Percentiles rank a stretch among this genome's conserved stretches.
Evolutionary conservation across 2,888 invertebrate species (phyloP).

Genomic region (Agrochola macilenta): DNA sequence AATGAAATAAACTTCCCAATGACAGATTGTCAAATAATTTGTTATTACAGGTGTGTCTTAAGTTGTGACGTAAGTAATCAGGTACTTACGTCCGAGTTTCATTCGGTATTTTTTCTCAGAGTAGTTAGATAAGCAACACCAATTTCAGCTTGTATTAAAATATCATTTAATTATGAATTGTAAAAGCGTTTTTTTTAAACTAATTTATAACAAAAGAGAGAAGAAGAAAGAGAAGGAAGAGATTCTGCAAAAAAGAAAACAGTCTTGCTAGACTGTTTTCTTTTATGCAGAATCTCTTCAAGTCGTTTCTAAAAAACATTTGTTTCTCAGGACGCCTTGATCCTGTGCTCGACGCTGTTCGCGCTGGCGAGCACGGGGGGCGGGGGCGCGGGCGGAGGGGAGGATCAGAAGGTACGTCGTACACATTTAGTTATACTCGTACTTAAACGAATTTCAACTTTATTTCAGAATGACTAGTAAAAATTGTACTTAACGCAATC

Average conservation of each 20-base stretch:
- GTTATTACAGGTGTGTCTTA: slow-evolving; percentile 13
- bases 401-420: slow-evolving; percentile 92
- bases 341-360: slow-evolving; percentile 94
- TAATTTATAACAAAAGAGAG: too few species aligned
- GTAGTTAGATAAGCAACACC: not conserved
- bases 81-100: not conserved
- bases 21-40: not conserved
- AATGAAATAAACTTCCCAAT: not conserved
- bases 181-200: not conserved
- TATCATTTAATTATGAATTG: not conserved
- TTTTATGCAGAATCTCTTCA: too few species aligned
- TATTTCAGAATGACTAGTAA: too few species aligned
- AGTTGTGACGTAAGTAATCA: not conserved
- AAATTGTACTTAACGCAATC: too few species aligned
- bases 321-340: slow-evolving; percentile 91
- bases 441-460: too few species aligned
- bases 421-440: too few species aligned
- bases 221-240: too few species aligned
- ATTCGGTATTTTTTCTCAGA: not conserved
- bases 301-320: not conserved
- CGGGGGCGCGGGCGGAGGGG: slow-evolving; percentile 90
- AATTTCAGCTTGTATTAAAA: not conserved
- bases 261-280: too few species aligned
- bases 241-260: too few species aligned
- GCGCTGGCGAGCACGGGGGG: slow-evolving; percentile 93